Evolutionary conservation across 1,140 invertebrate species (phyloP), one percentile per base, ranked within the genome.

Genomic region (Philotrypesis tridentata): DNA sequence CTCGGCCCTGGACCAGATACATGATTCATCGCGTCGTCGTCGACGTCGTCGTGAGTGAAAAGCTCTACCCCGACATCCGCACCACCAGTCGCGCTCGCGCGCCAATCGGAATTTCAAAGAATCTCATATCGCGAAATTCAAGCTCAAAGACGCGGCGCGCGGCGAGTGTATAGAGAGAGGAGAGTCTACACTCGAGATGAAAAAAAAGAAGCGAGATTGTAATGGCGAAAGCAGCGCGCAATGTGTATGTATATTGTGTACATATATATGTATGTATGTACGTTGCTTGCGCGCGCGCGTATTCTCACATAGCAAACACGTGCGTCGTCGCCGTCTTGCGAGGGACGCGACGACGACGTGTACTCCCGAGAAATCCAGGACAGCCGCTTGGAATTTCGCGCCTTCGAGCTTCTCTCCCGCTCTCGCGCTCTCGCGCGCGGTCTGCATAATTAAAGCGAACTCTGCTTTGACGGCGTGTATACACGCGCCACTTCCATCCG

Each of bases 331-430:
- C 21, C 23, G n/a, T 11, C 21, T 4, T 2, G 21, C 21, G n/a
- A n/a, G n/a, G n/a, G n/a, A n/a, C n/a, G n/a, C n/a, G n/a, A n/a
- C n/a, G n/a, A n/a, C n/a, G 61, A 8, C 61, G 61, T 29, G 25
- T 65, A 27, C 61, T 65, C 61, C 27, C 25, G 61, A 65, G 61
- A 65, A 65, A 65, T 65, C 61, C 33, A 17, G 70, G 37, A 72
- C 70, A 43, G 67, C 17, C 67, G 67, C 31, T 33, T 29, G 31
- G 70, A 72, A 43, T 48, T 72, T 72, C 70, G 70, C 70, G 70
- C 70, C 70, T 72, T 72, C 37, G 12, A 25, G 27, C 9, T 23
- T 12, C n/a, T n/a, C n/a, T n/a, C n/a, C n/a, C n/a, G n/a, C n/a
- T n/a, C 12, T n/a, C 71, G 25, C 71, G 25, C 40, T 17, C 71